phyloP scores from a whole-genome alignment of 2,797 vertebrate species.

The Emys orbicularis region DNA sequence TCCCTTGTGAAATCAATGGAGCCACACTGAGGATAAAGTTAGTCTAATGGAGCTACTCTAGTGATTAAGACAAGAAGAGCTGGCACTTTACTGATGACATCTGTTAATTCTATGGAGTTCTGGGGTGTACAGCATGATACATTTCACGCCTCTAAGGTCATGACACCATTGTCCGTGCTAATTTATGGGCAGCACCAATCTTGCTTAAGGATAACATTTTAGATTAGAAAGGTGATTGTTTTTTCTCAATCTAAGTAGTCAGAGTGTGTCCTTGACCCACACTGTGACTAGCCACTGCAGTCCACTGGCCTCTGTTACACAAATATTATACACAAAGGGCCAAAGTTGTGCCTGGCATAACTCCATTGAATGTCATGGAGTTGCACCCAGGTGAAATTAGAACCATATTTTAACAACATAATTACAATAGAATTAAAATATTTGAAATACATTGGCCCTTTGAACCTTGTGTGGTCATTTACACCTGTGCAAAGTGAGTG shows the following conservation, averaged over 20 bases:
- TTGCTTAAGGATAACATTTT: neutral
- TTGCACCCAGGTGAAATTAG: neutral
- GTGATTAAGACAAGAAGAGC: neutral
- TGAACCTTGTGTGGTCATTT: neutral
- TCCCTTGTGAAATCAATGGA: neutral
- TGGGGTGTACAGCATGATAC: neutral
- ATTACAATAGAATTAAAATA: neutral
- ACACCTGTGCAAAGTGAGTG: neutral
- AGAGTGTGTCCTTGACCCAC: neutral
- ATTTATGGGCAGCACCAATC: neutral
- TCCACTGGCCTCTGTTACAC: neutral
- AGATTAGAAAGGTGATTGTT: neutral
- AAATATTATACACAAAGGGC: neutral
- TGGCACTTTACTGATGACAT: neutral
- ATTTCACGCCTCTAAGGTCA: neutral
- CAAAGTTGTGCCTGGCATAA: neutral
- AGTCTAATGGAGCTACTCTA: neutral
- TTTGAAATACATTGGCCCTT: neutral
- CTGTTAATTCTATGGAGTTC: neutral
- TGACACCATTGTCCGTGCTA: neutral
- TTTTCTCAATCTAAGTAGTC: neutral
- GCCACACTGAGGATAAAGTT: neutral
- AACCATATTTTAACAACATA: neutral
- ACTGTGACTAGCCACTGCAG: neutral
- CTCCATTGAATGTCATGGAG: accelerated